A percentile compares a stretch with the other conserved stretches of the same genome.
Evolutionary conservation across 2,888 invertebrate genomes (phyloP).

Genomic region (Habrosyne pyritoides): DNA sequence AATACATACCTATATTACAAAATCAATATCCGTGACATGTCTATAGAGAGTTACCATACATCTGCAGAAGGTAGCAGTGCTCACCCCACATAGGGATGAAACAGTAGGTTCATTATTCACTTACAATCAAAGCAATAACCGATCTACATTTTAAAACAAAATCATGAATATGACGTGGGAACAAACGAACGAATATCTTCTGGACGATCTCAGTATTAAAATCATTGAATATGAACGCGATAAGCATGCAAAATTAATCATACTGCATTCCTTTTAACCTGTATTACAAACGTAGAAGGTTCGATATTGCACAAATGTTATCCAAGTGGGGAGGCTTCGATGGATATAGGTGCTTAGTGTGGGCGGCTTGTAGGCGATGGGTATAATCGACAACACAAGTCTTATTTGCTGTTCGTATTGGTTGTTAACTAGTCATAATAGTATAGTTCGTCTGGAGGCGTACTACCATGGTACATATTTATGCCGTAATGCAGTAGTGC

Average conservation of each 20-base stretch:
- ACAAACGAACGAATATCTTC: constrained; percentile 3
- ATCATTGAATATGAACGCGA: constrained; percentile 10
- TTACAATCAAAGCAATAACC: no score
- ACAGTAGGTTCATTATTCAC: no score
- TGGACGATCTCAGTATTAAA: constrained; percentile 5
- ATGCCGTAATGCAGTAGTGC: no score
- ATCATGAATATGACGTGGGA: background rate
- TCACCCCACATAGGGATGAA: no score
- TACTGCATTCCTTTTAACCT: background rate
- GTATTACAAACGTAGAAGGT: background rate
- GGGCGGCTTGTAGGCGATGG: constrained; percentile 23
- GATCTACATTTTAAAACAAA: background rate
- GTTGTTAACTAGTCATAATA: no score
- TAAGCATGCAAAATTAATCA: background rate
- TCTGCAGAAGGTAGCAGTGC: no score
- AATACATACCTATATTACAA: no score
- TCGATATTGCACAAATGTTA: background rate
- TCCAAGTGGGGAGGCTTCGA: background rate
- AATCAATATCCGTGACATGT: no score
- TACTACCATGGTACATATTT: no score
- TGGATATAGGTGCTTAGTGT: constrained; percentile 13
- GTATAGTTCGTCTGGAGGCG: no score
- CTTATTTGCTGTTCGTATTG: background rate
- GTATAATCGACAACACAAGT: background rate
- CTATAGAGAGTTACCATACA: no score